Conservation (phyloP, 1,140 invertebrate species). For the Drosophila baimaii region DNA sequence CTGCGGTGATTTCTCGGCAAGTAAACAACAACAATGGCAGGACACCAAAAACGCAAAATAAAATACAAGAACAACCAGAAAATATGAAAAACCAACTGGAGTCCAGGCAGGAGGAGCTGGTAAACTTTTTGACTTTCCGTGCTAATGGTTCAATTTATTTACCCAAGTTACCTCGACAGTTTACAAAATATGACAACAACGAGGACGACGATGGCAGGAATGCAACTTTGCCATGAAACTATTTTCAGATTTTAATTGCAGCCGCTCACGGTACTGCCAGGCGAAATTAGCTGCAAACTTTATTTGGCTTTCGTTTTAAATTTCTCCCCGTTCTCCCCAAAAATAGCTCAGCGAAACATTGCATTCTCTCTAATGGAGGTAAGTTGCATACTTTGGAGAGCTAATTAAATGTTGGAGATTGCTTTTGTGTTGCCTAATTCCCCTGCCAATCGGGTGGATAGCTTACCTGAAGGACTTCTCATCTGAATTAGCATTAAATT, state of each 20-base stretch:
- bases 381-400: conserved; percentile 23
- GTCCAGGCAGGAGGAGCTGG: conserved; percentile 46
- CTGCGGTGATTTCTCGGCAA: conserved; percentile 36
- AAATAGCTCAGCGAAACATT: conserved; percentile 18
- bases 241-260: conserved; percentile 73
- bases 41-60: conserved; percentile 21
- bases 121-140: conserved; percentile 58
- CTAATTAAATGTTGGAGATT: not conserved
- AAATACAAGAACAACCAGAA: conserved; percentile 7
- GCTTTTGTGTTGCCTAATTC: not conserved
- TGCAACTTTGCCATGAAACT: conserved; percentile 54
- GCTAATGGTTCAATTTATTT: conserved; percentile 79
- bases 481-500: not conserved
- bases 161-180: conserved; percentile 45
- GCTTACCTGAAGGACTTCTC: not conserved
- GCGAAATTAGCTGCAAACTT: conserved; percentile 63
- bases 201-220: conserved; percentile 20
- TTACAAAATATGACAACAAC: conserved; percentile 61
- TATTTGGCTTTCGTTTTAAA: conserved; percentile 57
- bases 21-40: conserved; percentile 44
- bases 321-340: not conserved
- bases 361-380: conserved; percentile 20
- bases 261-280: conserved; percentile 32
- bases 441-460: not conserved
- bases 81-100: conserved; percentile 37